These are phyloP conservation scores for Forbesichthys agassizii DNA, from an alignment of 2,113 vertebrate species.

Conservation along the genomic window DNA sequence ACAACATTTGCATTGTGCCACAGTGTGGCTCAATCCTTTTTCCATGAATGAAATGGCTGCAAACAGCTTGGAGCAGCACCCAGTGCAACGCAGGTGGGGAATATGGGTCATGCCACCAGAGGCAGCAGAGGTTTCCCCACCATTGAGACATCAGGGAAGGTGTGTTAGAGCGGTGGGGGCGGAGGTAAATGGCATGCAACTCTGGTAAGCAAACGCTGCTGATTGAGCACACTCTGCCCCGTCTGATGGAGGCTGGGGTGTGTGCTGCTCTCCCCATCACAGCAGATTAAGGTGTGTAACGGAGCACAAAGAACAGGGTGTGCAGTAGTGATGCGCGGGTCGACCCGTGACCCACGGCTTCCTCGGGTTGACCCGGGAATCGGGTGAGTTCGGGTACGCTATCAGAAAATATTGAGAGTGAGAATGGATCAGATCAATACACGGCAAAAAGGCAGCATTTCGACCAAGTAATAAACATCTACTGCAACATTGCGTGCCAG, in stretches of 20 bases:
- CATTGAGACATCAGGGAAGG: constrained; percentile 14
- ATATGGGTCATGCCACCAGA: not conserved
- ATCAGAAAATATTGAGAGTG: no score
- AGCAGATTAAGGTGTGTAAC: constrained; percentile 56
- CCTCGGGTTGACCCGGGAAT: not conserved
- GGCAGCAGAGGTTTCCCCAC: constrained; percentile 4
- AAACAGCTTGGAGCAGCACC: constrained; percentile 50
- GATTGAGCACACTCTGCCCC: constrained; percentile 59
- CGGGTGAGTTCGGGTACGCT: no score
- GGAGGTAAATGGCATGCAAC: constrained; percentile 43
- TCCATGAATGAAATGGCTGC: constrained; percentile 47
- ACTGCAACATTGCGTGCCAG: no score
- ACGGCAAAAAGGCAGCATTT: no score
- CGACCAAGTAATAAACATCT: no score
- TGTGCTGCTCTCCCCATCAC: constrained; percentile 47
- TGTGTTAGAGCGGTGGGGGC: not conserved
- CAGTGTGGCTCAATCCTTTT: constrained; percentile 27
- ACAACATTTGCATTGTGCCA: constrained; percentile 35
- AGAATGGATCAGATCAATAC: no score
- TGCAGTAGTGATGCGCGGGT: not conserved
- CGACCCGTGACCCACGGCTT: not conserved
- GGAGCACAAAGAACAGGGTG: not conserved
- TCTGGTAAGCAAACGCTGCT: constrained; percentile 21
- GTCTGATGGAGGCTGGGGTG: constrained; percentile 47
- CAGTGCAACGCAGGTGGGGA: constrained; percentile 21